Base-by-base conservation (phyloP, 2,888 invertebrate species). In the Meloe dianella region DNA sequence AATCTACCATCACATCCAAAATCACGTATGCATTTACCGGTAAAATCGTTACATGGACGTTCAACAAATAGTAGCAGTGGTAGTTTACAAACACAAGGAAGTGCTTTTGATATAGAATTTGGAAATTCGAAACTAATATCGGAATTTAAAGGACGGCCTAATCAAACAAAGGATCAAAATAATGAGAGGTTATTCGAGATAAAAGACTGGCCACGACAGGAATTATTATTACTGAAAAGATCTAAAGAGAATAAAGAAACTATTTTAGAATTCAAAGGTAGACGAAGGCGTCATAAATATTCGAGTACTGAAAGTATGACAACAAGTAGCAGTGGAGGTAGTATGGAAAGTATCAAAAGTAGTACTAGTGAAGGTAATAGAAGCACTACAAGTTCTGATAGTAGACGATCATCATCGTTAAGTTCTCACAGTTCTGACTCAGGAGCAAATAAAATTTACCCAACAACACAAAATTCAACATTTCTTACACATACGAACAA, bases 381-480 rank as follows among this genome's bases (percentile, higher is more conserved):
- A 75, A 94, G 94, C 79, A 93, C 92, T 65, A 92, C 92, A 79
- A 94, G 93, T 83, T 93, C 92, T 61, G 94, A 93, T 79, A 93
- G 93, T 81, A 88, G 92, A 60, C 92, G 92, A 81, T 94, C 94
- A 69, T 92, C 92, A 57, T 93, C 94, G 62, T 85, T 94, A 63
- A 94, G 94, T 83, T 94, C 94, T 12, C 94, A 94, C 80, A 93
- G 93, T 82, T 94, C 94, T 47, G 94, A 94, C 84, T 93, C 91
- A 72, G 90, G 90, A 65, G 89, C 89, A 78, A 88, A 87, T 65
- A 87, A 89, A 63, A 75, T 71, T 38, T 89, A 88, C 77, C 84
- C 87, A 74, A 82, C 82, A 29, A 87, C 87, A 84, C 90, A 89
- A 74, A 81, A 90, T 64, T 88, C 90, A 77, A 90, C 90, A 80